phyloP scores from a whole-genome alignment of 2,888 invertebrate genomes.

The Gordius sp. region DNA sequence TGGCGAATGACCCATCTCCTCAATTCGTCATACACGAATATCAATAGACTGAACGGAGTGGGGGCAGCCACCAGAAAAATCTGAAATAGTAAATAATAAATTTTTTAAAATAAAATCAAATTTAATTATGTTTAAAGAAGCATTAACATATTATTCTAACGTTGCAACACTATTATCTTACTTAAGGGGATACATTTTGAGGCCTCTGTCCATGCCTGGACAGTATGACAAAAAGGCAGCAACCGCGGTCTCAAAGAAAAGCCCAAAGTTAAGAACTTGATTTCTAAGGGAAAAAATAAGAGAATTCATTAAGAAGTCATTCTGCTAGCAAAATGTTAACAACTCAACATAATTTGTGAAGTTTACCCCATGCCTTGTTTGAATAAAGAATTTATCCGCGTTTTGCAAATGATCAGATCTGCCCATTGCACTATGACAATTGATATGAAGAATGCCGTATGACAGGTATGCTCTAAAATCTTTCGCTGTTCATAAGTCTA shows the following conservation, averaged over 20 bases:
- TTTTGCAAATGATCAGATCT: constrained; percentile 33
- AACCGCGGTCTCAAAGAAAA: constrained; percentile 23
- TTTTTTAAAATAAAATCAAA: not conserved
- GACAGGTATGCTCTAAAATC: constrained; percentile 32
- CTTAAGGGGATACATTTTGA: constrained; percentile 16
- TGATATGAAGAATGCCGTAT: constrained; percentile 33
- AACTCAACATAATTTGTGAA: too few species aligned
- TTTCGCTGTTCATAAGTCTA: constrained; percentile 26
- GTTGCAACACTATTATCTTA: constrained; percentile 25
- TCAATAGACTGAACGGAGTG: constrained; percentile 82
- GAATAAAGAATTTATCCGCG: constrained; percentile 32
- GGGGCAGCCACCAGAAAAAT: constrained; percentile 94
- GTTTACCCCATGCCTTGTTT: constrained; percentile 30
- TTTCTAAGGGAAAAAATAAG: too few species aligned
- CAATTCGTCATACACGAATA: constrained; percentile 93
- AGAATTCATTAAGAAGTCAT: not conserved
- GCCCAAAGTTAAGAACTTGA: constrained; percentile 22
- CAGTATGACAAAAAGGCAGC: constrained; percentile 21
- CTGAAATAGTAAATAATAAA: not conserved
- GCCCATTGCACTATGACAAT: constrained; percentile 34
- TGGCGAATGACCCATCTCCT: constrained; percentile 83
- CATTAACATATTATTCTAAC: too few species aligned
- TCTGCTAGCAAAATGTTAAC: not conserved
- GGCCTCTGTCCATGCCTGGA: constrained; percentile 15
- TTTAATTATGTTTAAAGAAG: too few species aligned